phyloP scores from a whole-genome alignment of 2,113 vertebrate genomes.

The Columba livia region DNA sequence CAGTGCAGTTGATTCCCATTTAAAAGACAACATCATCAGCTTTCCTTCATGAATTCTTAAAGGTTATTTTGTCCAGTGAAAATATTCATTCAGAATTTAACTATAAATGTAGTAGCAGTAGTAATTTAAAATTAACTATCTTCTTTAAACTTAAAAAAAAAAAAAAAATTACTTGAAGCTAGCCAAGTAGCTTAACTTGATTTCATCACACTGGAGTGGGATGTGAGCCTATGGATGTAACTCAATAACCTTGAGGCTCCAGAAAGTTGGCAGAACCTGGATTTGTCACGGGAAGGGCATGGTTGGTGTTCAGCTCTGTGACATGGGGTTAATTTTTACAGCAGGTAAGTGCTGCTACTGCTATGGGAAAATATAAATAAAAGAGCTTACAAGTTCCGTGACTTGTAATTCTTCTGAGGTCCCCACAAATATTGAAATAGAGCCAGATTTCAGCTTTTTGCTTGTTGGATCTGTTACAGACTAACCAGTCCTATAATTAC shows the following conservation, averaged over 20 bases:
- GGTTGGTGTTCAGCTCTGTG: background rate
- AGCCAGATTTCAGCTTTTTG: background rate
- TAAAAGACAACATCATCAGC: background rate
- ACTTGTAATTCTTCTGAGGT: background rate
- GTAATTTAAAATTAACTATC: background rate
- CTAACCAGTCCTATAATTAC: background rate
- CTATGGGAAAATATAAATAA: background rate
- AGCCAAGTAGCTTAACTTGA: background rate
- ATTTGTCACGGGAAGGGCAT: background rate
- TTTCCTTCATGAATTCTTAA: background rate
- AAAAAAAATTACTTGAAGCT: background rate
- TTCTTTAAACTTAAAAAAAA: background rate
- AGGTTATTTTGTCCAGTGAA: conserved; percentile 13
- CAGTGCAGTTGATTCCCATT: background rate
- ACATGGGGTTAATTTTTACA: background rate
- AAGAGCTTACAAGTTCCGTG: background rate
- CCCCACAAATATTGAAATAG: background rate
- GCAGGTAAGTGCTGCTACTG: background rate
- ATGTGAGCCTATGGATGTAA: background rate
- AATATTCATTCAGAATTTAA: conserved; percentile 3
- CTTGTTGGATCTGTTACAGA: background rate
- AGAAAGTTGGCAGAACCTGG: background rate
- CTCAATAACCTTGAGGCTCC: background rate
- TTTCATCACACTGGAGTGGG: background rate
- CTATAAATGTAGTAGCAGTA: background rate